Base-by-base conservation (phyloP, 1,140 invertebrate species). In the Lucilia sericata region DNA sequence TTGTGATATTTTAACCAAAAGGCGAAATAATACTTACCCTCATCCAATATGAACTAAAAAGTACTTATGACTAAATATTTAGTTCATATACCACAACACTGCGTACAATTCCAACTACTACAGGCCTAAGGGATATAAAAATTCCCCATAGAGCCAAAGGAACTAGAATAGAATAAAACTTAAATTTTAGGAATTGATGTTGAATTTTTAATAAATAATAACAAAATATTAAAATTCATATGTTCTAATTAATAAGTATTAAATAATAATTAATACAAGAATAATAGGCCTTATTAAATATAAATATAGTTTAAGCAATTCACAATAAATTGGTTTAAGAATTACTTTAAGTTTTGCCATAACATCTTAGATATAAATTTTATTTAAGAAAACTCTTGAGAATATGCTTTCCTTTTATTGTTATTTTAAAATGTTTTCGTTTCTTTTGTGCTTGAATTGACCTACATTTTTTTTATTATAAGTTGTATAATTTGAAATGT, bases 381-480 rank as follows among this genome's bases (percentile, higher is more conserved):
- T 25, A 25, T 70, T 70, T 70, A 70, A 70, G n/a, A 70, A 70
- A 21, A 21, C 19, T 12, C 65, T 70, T 70, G 14, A 70, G 65
- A 70, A 25, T 70, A 9, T 70, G 21, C 65, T 25, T 21, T 21
- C 7, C 60, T 70, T 70, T 21, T 14, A 12, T 55, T 55, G 12
- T 70, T 70, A 70, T 21, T 70, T 25, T 14, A 60, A 17, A 60
- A 60, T 60, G 55, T 60, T 60, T 60, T 60, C 55, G 7, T 17
- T 2, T 60, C 5, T 60, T 60, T 21, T 70, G n/a, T 70, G 17
- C n/a, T 25, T 70, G 19, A 19, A 12, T 21, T 70, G 65, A 70
- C 65, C 65, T 70, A 70, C 65, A 70, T 70, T 70, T 70, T 70
- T n/a, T n/a, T n/a, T n/a, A 19, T 65, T 65, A n/a, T 70, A 70